Percentiles rank a stretch among this genome's conserved stretches.
Evolutionary conservation across 2,113 vertebrate genomes (phyloP).

Genomic region (Urocitellus parryii): DNA sequence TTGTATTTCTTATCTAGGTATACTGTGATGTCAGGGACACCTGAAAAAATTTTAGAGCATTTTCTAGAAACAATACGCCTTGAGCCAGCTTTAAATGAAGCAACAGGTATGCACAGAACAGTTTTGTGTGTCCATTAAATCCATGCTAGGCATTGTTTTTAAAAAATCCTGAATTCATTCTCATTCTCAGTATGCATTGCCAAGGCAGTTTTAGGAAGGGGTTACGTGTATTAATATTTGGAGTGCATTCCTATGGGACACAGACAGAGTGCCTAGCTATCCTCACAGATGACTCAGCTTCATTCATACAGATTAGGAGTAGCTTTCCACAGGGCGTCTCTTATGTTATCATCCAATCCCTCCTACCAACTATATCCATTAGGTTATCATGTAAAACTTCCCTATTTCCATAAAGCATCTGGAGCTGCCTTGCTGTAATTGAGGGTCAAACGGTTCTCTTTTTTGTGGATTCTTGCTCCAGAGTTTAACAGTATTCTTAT

Average conservation of each 20-base stretch:
- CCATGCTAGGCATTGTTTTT: neutral
- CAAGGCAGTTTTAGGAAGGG: neutral
- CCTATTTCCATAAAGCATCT: neutral
- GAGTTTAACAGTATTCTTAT: neutral
- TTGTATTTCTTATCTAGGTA: constrained; percentile 90
- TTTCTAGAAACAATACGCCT: constrained; percentile 97
- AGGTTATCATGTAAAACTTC: neutral
- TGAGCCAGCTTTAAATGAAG: constrained; percentile 93
- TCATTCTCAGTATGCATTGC: neutral
- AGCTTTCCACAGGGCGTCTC: neutral
- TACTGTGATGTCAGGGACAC: constrained; percentile 98
- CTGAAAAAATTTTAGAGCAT: constrained; percentile 99
- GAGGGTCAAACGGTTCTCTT: neutral
- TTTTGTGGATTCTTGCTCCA: neutral
- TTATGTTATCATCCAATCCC: neutral
- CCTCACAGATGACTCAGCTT: neutral
- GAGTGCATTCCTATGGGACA: neutral
- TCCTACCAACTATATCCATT: neutral
- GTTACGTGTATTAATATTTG: neutral
- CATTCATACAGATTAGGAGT: too few relatives aligned
- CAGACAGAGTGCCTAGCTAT: neutral
- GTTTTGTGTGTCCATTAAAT: neutral
- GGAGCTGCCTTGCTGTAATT: neutral
- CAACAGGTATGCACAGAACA: constrained; percentile 85
- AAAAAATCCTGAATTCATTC: neutral